Evolutionary conservation across 2,797 vertebrate species (phyloP).

Genomic region (Hydrocynus forskahlii): DNA sequence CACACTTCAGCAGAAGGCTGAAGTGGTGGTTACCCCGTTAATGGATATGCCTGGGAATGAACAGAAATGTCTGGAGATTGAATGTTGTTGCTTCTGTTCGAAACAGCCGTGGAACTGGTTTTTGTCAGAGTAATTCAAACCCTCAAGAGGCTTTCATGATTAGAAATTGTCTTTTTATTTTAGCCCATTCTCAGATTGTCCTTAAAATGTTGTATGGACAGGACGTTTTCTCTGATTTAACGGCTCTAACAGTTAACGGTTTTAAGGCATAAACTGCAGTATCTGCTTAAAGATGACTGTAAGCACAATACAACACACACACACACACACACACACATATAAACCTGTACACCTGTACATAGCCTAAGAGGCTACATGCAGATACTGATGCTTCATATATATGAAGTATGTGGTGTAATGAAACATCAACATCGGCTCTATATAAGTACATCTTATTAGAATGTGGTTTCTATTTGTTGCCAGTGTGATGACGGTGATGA

Average conservation of each 20-base stretch:
- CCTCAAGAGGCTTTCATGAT: not conserved
- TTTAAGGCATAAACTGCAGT: not conserved
- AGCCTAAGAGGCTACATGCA: too few species aligned
- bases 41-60: not conserved
- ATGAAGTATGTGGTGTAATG: too few species aligned
- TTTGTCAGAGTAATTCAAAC: conserved; percentile 6
- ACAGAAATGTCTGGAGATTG: conserved; percentile 16
- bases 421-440: too few species aligned
- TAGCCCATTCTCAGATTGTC: not conserved
- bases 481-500: too few species aligned
- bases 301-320: too few species aligned
- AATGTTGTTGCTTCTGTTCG: conserved; percentile 11
- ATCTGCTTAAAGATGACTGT: not conserved
- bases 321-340: too few species aligned
- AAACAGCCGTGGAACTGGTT: conserved; percentile 3
- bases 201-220: not conserved
- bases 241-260: not conserved
- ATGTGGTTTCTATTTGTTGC: too few species aligned
- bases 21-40: conserved; percentile 4
- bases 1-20: conserved; percentile 24
- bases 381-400: too few species aligned
- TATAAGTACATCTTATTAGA: too few species aligned
- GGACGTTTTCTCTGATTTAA: not conserved
- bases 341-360: too few species aligned
- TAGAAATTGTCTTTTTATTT: not conserved